Base-by-base conservation (phyloP, 2,113 vertebrate genomes). In the Psophia crepitans region DNA sequence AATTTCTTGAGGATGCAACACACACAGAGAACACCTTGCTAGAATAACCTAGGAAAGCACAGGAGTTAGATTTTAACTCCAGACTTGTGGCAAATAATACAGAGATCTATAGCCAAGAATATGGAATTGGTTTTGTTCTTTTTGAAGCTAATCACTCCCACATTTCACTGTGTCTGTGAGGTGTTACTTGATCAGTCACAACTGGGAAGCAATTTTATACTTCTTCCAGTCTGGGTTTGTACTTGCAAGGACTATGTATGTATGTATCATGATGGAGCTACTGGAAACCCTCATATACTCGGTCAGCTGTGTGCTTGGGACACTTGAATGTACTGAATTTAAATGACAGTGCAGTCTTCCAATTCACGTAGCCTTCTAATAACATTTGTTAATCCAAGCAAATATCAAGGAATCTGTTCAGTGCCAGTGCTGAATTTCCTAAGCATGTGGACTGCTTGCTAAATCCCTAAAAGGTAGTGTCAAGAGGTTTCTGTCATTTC, bases 381-480 rank as follows among this genome's bases (percentile, higher is more conserved):
- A 88, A 89, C 39, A 65, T 94, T 87, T 92, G 78, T 93, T 95
- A 97, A 93, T 87, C 87, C 93, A 96, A 94, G 78, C 75, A 95
- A 93, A 78, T 65, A 87, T 87, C 86, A 96, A 93, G 85, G 94
- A 90, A 93, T 64, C 77, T 85, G 87, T 66, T 82, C 86, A 85
- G 84, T 90, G 89, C 90, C 89, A 83, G 84, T 63, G 71, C 63
- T 79, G 81, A 84, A 89, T 48, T 70, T 12, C 39, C 86, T 69
- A 28, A 87, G 57, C 6, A 1, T 92, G 73, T 32, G 73, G 70
- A 68, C 86, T 66, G 51, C 73, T 58, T 28, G 28, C 64, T 81
- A 76, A 79, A 86, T 74, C 78, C 46, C 70, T 58, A 33, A 76
- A 33, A 49, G 32, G n/a, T 8, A 35, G 43, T 23, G 43, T 46